phyloP scores from a whole-genome alignment of 35 echinoderm and acorn worm genomes.

The Eucidaris tribuloides region DNA sequence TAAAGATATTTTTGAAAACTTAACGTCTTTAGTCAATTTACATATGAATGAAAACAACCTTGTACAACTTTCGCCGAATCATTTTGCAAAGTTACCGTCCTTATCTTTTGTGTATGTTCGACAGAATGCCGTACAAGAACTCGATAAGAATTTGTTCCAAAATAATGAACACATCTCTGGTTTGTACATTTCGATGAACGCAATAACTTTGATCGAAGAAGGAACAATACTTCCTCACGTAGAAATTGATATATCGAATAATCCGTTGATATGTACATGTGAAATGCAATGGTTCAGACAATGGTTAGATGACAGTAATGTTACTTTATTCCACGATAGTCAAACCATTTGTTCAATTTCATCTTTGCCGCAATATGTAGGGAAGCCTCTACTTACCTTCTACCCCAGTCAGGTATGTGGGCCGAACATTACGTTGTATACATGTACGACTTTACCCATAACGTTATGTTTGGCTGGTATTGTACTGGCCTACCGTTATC shows the following conservation, averaged over 20 bases:
- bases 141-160: neutral
- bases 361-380: neutral
- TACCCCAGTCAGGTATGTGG: neutral
- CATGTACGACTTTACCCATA: neutral
- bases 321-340: neutral
- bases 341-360: neutral
- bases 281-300: neutral
- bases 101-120: neutral
- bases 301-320: neutral
- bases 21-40: neutral
- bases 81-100: neutral
- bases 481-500: neutral
- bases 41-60: neutral
- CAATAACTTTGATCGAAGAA: neutral
- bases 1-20: neutral
- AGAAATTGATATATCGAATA: neutral
- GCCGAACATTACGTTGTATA: neutral
- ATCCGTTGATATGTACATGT: slow-evolving; percentile 2
- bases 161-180: neutral
- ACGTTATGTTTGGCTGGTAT: neutral
- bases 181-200: neutral
- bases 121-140: neutral
- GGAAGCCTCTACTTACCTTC: neutral
- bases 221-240: neutral
- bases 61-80: neutral